phyloP scores from a whole-genome alignment of 2,888 invertebrate genomes.

The Cheiracanthium punctorium region DNA sequence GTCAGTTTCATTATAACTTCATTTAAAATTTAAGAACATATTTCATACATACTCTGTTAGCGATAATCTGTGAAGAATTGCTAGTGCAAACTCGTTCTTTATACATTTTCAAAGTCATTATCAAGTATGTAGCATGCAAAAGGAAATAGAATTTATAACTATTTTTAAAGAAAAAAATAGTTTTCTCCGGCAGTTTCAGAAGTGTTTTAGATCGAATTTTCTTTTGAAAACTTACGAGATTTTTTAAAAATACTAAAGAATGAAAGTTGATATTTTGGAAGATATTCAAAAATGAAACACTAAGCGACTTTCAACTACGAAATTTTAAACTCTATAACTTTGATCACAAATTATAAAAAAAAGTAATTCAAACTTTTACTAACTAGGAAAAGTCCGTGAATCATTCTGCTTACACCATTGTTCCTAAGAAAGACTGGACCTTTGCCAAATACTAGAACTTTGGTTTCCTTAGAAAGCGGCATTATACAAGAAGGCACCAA shows the following conservation, averaged over 20 bases:
- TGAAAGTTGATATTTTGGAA: conserved; percentile 46
- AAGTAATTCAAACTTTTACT: conserved; percentile 23
- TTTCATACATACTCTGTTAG: too few species aligned
- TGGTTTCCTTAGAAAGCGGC: conserved; percentile 21
- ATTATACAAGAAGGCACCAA: conserved; percentile 40
- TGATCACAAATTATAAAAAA: conserved; percentile 56
- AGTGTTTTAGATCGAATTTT: too few species aligned
- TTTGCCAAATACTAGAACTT: conserved; percentile 45
- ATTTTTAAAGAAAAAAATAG: too few species aligned
- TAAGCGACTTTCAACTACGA: not conserved
- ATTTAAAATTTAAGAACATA: too few species aligned
- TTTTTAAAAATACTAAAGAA: not conserved
- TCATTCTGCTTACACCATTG: conserved; percentile 38
- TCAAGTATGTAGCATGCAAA: too few species aligned
- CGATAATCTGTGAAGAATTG: too few species aligned
- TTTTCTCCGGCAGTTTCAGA: too few species aligned
- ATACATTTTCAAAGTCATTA: too few species aligned
- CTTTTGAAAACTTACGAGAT: too few species aligned
- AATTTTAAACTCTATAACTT: conserved; percentile 18
- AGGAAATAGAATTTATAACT: too few species aligned
- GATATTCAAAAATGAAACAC: conserved; percentile 33
- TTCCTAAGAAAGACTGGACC: conserved; percentile 32
- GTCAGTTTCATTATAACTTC: too few species aligned
- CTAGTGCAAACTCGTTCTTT: too few species aligned
- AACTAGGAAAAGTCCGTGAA: conserved; percentile 17